Percentiles rank a stretch among this genome's conserved stretches.
phyloP scores from a whole-genome alignment of 2,797 vertebrate species.

The Ctenopoma kingsleyae region DNA sequence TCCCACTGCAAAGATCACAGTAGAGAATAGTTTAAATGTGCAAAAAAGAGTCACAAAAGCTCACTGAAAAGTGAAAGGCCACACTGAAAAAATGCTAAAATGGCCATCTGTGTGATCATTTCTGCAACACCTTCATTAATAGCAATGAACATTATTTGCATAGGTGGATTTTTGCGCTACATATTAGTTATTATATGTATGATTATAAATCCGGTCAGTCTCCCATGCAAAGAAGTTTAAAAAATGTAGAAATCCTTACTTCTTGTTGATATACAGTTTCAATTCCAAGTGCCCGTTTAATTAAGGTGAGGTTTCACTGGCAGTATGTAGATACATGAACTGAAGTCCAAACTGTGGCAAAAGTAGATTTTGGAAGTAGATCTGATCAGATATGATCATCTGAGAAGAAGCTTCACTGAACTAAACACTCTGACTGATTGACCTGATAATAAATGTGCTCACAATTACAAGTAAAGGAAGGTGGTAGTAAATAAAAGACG shows the following conservation, averaged over 20 bases:
- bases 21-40: background rate
- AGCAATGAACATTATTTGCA: no score
- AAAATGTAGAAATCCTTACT: constrained; percentile 63
- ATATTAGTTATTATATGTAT: background rate
- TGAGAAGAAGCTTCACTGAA: constrained; percentile 20
- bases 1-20: constrained; percentile 6
- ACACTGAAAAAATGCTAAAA: no score
- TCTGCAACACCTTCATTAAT: no score
- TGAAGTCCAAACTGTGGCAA: constrained; percentile 19
- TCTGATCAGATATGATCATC: constrained; percentile 26
- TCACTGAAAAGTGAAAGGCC: no score
- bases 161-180: background rate
- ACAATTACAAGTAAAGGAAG: constrained; percentile 61
- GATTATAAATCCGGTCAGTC: no score
- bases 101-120: no score
- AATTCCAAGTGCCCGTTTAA: constrained; percentile 30
- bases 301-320: background rate
- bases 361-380: constrained; percentile 12
- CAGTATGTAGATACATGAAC: background rate
- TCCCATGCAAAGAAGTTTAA: constrained; percentile 17
- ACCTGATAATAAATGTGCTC: constrained; percentile 56
- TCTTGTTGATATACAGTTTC: constrained; percentile 25
- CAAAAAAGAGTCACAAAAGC: background rate
- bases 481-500: constrained; percentile 59
- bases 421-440: constrained; percentile 65